A percentile compares a stretch with the other conserved stretches of the same genome.
Evolutionary conservation across 2,797 vertebrate genomes (phyloP).

Genomic region (Clarias laeviceps): DNA sequence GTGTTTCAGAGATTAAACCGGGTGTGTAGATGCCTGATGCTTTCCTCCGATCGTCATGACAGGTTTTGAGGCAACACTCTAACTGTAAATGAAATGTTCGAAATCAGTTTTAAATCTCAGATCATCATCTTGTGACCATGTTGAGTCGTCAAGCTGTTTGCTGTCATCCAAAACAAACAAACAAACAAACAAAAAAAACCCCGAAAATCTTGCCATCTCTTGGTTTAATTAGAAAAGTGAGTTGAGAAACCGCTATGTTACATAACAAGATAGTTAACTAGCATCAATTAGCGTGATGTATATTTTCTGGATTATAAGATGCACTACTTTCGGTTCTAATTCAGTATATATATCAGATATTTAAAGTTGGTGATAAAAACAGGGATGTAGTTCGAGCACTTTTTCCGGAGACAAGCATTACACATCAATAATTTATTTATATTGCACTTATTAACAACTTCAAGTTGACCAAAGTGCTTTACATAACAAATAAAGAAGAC

Average conservation of each 20-base stretch:
- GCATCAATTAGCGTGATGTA: background rate
- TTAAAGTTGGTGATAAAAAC: too few species aligned
- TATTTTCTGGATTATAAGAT: slow-evolving; percentile 12
- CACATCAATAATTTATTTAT: too few species aligned
- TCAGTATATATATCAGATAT: background rate
- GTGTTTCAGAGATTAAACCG: background rate
- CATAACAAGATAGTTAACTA: background rate
- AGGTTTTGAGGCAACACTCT: background rate
- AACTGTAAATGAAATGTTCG: background rate
- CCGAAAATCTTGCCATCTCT: background rate
- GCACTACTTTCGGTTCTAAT: background rate
- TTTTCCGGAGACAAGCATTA: too few species aligned
- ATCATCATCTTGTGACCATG: background rate
- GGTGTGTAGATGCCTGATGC: background rate
- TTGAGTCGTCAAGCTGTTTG: background rate
- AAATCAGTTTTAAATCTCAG: background rate
- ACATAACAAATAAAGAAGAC: too few species aligned
- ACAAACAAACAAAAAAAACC: too few species aligned
- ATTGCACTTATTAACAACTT: too few species aligned
- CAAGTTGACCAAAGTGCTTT: too few species aligned
- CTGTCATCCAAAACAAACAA: background rate
- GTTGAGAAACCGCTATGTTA: background rate
- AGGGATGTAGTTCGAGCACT: too few species aligned
- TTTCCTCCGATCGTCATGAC: background rate
- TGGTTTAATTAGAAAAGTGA: background rate